These are phyloP conservation scores for Platypus cylindrus DNA, from an alignment of 2,888 invertebrate species.

Conservation along the genomic window DNA sequence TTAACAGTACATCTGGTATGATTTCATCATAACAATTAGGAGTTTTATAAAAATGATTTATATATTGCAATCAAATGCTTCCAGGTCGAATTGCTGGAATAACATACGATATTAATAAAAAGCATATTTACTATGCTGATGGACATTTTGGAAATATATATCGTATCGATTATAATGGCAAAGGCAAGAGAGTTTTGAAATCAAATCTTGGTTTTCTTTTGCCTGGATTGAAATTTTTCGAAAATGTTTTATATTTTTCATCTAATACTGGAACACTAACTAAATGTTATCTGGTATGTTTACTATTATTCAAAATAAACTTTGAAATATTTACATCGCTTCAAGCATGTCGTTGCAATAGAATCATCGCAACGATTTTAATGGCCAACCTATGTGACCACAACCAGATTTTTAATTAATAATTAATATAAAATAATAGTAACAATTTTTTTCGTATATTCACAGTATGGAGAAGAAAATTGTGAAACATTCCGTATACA, in stretches of 20 bases:
- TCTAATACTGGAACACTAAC: conserved; percentile 42
- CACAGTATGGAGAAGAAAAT: conserved; percentile 34
- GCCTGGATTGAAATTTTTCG: conserved; percentile 55
- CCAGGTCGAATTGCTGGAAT: conserved; percentile 34
- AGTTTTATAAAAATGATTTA: too few relatives aligned
- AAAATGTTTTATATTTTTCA: conserved; percentile 64
- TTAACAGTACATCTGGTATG: conserved; percentile 23
- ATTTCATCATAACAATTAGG: too few relatives aligned
- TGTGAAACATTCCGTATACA: conserved; percentile 39
- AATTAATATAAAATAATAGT: too few relatives aligned
- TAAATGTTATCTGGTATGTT: conserved; percentile 40
- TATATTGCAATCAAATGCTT: conserved; percentile 5
- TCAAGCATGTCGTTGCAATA: too few relatives aligned
- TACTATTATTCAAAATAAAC: too few relatives aligned
- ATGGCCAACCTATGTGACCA: too few relatives aligned
- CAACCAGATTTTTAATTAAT: too few relatives aligned
- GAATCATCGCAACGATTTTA: too few relatives aligned
- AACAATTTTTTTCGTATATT: conserved; percentile 2
- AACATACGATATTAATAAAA: conserved; percentile 41
- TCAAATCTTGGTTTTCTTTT: conserved; percentile 41
- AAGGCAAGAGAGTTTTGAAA: too few relatives aligned
- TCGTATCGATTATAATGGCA: conserved; percentile 38
- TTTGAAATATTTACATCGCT: too few relatives aligned
- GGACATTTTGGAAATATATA: conserved; percentile 37
- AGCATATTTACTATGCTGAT: conserved; percentile 66